A percentile compares a stretch with the other conserved stretches of the same genome.
Evolutionary conservation across 2,113 vertebrate species (phyloP).

Genomic region (Peromyscus maniculatus): DNA sequence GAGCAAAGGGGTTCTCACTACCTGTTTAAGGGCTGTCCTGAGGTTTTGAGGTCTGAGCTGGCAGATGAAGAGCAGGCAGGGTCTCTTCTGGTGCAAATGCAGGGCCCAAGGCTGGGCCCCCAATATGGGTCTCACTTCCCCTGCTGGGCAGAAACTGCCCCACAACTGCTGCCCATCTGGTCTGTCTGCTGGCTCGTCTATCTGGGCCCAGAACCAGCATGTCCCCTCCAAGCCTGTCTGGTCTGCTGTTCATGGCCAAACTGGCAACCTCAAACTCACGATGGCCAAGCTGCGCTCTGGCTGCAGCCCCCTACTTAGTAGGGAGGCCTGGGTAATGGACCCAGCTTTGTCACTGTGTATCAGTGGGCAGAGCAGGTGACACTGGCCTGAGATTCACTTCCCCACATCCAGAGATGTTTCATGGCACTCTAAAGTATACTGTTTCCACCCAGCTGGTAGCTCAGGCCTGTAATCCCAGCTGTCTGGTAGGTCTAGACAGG

Average conservation of each 20-base stretch:
- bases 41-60: background rate
- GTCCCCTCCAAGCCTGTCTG: background rate
- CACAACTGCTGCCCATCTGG: slow-evolving; percentile 10
- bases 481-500: background rate
- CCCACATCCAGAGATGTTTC: background rate
- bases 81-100: background rate
- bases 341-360: background rate
- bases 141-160: background rate
- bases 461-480: background rate
- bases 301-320: background rate
- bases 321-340: background rate
- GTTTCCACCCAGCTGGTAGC: background rate
- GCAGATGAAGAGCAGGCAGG: background rate
- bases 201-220: background rate
- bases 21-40: background rate
- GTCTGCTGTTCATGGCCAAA: background rate
- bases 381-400: background rate
- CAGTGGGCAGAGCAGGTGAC: background rate
- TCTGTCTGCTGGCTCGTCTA: background rate
- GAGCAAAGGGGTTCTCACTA: background rate
- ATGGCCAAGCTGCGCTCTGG: background rate
- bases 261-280: background rate
- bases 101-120: background rate
- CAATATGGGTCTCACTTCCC: background rate
- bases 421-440: background rate